Percentiles rank a stretch among this genome's conserved stretches.
These are phyloP conservation scores for Tenthredo livida DNA, from an alignment of 2,888 invertebrate genomes.

Conservation along the genomic window DNA sequence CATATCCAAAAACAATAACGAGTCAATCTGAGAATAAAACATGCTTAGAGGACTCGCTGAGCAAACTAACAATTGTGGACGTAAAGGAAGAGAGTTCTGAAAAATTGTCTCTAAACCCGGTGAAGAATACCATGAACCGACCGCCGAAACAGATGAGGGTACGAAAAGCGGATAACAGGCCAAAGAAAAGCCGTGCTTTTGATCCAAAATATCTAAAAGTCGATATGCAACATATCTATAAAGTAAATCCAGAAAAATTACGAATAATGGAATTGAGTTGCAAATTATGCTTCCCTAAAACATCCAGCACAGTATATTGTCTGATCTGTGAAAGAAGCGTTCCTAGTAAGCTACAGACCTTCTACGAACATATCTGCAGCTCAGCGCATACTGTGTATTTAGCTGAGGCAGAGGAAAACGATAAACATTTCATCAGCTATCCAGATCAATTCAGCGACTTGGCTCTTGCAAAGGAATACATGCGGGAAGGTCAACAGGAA, in stretches of 20 bases:
- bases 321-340: constrained; percentile 64
- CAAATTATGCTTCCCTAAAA: constrained; percentile 56
- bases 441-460: constrained; percentile 64
- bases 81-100: background rate
- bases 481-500: constrained; percentile 60
- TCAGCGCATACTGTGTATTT: constrained; percentile 62
- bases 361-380: constrained; percentile 65
- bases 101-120: background rate
- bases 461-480: constrained; percentile 61
- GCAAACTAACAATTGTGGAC: background rate
- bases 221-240: constrained; percentile 29
- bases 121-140: background rate
- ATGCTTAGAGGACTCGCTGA: background rate
- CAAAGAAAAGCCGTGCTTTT: background rate
- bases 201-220: constrained; percentile 24
- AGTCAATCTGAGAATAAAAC: background rate
- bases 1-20: background rate
- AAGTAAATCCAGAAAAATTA: constrained; percentile 53
- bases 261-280: constrained; percentile 57
- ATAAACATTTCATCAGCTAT: constrained; percentile 55
- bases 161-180: background rate
- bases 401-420: constrained; percentile 59
- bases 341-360: constrained; percentile 56
- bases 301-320: constrained; percentile 59
- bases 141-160: background rate